These are phyloP conservation scores for Luehdorfia chinensis DNA, from an alignment of 1,140 invertebrate species.

Conservation along the genomic window DNA sequence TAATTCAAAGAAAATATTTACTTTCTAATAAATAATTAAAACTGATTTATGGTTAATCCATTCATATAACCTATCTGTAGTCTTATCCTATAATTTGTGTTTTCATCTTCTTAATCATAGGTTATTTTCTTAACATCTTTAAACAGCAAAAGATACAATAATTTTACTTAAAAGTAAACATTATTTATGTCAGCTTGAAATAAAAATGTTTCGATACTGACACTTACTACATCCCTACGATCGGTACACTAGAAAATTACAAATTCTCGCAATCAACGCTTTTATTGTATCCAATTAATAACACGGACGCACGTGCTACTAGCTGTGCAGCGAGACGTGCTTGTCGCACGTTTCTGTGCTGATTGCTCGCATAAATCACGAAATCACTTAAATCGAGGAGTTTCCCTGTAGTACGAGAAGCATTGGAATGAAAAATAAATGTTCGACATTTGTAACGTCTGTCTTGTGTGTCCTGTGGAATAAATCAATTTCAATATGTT, in stretches of 20 bases:
- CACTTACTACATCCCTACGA: not conserved
- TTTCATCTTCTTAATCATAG: too few relatives aligned
- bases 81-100: too few relatives aligned
- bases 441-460: constrained; percentile 3
- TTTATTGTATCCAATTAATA: constrained; percentile 54
- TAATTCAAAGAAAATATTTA: too few relatives aligned
- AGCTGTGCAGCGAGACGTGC: constrained; percentile 16
- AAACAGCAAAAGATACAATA: too few relatives aligned
- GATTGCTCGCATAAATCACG: constrained; percentile 10
- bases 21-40: too few relatives aligned
- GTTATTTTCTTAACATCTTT: too few relatives aligned
- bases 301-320: constrained; percentile 41
- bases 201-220: not conserved
- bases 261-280: constrained; percentile 32
- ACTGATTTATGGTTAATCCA: too few relatives aligned
- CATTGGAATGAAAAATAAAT: constrained; percentile 14
- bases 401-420: constrained; percentile 9
- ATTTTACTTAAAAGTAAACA: too few relatives aligned
- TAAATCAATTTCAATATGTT: not conserved
- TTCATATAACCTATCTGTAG: too few relatives aligned
- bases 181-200: too few relatives aligned
- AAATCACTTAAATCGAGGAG: constrained; percentile 8
- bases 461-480: not conserved
- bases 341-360: constrained; percentile 20
- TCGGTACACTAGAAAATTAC: constrained; percentile 29